phyloP scores from a whole-genome alignment of 2,797 vertebrate genomes.

The Tinamus major region DNA sequence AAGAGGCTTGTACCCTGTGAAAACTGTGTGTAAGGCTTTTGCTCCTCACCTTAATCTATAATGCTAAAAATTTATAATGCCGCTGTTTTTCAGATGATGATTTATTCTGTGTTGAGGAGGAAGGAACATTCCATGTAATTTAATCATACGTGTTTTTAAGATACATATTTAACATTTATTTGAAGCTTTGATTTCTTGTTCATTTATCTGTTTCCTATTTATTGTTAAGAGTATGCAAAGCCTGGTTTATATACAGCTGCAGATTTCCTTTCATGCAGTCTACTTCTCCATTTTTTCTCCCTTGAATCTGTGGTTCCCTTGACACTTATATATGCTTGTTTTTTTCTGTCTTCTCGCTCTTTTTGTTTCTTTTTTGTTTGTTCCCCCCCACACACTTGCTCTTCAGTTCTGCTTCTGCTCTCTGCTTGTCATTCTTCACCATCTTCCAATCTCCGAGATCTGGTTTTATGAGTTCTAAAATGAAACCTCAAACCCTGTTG shows the following conservation, averaged over 20 bases:
- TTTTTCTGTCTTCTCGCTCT: not conserved
- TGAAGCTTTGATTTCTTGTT: not conserved
- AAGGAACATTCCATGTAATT: not conserved
- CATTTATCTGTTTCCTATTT: not conserved
- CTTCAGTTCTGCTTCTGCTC: not conserved
- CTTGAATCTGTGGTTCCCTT: not conserved
- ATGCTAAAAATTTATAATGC: not conserved
- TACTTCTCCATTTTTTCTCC: not conserved
- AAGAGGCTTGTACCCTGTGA: not conserved
- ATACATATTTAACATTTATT: not conserved
- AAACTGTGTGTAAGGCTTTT: not conserved
- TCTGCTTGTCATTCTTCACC: not conserved
- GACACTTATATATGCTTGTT: not conserved
- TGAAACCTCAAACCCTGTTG: not conserved
- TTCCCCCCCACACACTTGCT: not conserved
- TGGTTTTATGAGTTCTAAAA: constrained; percentile 14
- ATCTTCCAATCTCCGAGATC: not conserved
- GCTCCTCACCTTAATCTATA: not conserved
- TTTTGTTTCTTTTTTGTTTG: not conserved
- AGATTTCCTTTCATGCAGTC: not conserved
- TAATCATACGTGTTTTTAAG: not conserved
- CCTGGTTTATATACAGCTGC: not conserved
- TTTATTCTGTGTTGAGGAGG: not conserved
- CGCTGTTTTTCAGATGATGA: not conserved
- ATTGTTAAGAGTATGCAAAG: not conserved